Evolutionary conservation across 2,113 vertebrate species (phyloP), one percentile per base, ranked within the genome.

Genomic region (Lipophrys pholis): DNA sequence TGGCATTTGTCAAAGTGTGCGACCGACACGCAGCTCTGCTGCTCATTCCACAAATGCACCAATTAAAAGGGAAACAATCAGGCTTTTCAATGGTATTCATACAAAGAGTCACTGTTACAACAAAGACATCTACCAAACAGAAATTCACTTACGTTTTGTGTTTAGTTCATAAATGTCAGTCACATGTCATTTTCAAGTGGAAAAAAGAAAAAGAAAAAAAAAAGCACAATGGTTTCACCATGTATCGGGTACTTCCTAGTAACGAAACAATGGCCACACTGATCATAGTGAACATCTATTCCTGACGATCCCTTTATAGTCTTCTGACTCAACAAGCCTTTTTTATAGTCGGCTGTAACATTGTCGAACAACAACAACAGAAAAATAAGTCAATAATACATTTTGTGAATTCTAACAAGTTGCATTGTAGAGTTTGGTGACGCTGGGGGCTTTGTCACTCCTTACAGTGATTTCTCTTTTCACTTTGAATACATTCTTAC

Each of bases 401-500:
- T 80, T 17, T 70, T 68, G 42, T 63, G 6, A 43, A 17, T 63
- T n/a, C 55, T 67, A 42, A 71, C 49, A 75, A 53, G 51, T 65
- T 70, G 58, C 62, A 77, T 67, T 70, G 60, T 57, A 71, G 69
- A 30, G 77, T 62, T 39, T 43, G 51, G 39, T 71, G 12, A 11
- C 53, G 11, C 1, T 5, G 35, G 43, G 53, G 42, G 6, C 21
- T 51, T 74, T 57, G 53, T 46, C 66, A 65, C 82, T 85, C 78
- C 75, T 73, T 62, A 83, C 77, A 81, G 70, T 73, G 55, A 53
- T 81, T 73, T 71, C 8, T 12, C 63, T 46, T 46, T 50, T 11
- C 77, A 74, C 82, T 57, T 12, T 45, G 39, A 65, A 81, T 88
- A 92, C 91, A 93, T 93, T 94, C 90, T 89, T 89, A 88, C 79